Evolutionary conservation across 2,113 vertebrate species (phyloP).

Genomic region (Sorex fumeus): DNA sequence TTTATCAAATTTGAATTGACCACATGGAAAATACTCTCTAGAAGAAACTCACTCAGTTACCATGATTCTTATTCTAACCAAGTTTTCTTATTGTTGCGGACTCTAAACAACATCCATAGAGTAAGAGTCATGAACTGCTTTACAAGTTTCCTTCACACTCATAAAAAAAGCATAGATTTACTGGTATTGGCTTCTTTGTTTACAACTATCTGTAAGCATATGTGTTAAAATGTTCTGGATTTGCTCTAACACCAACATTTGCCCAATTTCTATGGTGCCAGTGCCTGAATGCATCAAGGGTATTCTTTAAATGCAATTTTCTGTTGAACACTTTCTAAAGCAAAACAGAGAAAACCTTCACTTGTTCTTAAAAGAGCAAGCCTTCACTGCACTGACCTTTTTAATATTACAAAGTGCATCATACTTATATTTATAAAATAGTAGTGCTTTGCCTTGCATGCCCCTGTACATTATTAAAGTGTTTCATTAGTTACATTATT

Average conservation of each 20-base stretch:
- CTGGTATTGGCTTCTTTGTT: background rate
- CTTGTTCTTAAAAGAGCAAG: background rate
- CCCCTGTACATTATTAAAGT: conserved; percentile 21
- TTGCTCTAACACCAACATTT: background rate
- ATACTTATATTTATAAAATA: background rate
- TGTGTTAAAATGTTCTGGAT: background rate
- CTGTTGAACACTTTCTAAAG: background rate
- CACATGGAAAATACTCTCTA: background rate
- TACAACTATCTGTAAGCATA: background rate
- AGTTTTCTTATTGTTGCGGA: background rate
- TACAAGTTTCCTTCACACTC: background rate
- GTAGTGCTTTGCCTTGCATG: background rate
- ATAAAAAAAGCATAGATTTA: background rate
- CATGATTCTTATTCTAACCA: background rate
- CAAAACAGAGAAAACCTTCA: background rate
- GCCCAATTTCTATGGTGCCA: conserved; percentile 4
- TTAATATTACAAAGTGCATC: background rate
- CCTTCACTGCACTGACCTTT: background rate
- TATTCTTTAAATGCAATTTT: conserved; percentile 5
- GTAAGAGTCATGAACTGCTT: background rate
- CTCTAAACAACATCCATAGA: background rate
- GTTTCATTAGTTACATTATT: conserved; percentile 51
- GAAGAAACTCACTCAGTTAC: background rate
- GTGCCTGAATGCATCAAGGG: background rate
- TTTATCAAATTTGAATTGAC: background rate